Percentiles rank a stretch among this genome's conserved stretches.
phyloP scores from a whole-genome alignment of 2,113 vertebrate genomes.

The Phalacrocorax pelagicus region DNA sequence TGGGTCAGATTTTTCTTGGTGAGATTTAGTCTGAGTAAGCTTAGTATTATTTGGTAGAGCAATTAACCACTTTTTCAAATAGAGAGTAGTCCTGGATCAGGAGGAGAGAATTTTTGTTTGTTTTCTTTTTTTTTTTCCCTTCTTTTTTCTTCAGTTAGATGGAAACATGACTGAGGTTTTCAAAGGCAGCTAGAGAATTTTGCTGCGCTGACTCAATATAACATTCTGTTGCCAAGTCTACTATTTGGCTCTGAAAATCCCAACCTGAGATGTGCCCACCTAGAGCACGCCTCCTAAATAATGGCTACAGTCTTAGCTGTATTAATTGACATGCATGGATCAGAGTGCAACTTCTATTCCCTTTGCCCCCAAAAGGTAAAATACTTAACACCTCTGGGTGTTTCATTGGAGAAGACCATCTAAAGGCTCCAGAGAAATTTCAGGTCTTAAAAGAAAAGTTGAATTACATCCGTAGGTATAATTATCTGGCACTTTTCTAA shows the following conservation, averaged over 20 bases:
- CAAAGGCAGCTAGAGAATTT: not conserved
- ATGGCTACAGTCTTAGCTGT: not conserved
- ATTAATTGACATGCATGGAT: not conserved
- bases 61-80: not conserved
- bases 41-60: not conserved
- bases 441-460: not conserved
- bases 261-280: not conserved
- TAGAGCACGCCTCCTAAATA: not conserved
- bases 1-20: not conserved
- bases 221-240: not conserved
- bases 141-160: not conserved
- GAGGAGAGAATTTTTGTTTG: not conserved
- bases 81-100: not conserved
- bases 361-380: not conserved
- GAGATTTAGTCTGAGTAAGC: not conserved
- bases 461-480: not conserved
- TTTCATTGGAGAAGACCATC: not conserved
- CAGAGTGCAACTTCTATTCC: not conserved
- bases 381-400: not conserved
- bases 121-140: too few species aligned
- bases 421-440: not conserved
- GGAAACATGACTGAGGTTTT: not conserved
- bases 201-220: not conserved
- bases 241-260: not conserved
- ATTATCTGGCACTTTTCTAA: not conserved